phyloP scores from a whole-genome alignment of 2,888 invertebrate genomes.

The Heliconius charithonia region DNA sequence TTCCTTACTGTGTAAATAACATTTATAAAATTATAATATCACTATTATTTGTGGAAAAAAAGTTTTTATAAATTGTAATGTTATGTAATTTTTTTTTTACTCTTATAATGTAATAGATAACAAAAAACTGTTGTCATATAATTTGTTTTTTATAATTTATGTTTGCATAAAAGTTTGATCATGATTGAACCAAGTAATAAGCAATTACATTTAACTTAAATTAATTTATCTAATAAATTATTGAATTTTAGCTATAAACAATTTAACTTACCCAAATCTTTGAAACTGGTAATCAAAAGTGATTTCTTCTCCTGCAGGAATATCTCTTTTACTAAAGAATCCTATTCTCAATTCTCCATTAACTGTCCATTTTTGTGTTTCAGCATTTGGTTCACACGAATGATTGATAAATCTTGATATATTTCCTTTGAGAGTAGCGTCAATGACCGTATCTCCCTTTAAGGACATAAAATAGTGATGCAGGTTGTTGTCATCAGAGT shows the following conservation, averaged over 20 bases:
- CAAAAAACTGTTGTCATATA: background rate
- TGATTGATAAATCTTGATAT: constrained; percentile 99
- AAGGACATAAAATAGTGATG: constrained; percentile 99
- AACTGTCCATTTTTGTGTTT: constrained; percentile 99
- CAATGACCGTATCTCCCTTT: constrained; percentile 93
- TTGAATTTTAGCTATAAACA: no score
- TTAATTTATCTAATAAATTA: no score
- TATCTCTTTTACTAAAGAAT: constrained; percentile 95
- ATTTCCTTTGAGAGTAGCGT: constrained; percentile 98
- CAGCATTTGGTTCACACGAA: constrained; percentile 99
- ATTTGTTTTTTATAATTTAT: background rate
- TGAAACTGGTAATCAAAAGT: constrained; percentile 99
- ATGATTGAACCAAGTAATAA: no score
- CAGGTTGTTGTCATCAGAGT: constrained; percentile 93
- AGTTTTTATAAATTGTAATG: background rate
- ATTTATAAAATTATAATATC: no score
- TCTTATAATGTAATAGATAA: background rate
- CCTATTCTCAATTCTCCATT: constrained; percentile 97
- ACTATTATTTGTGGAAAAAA: no score
- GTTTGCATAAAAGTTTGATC: no score
- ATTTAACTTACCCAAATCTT: constrained; percentile 91
- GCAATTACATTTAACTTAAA: no score
- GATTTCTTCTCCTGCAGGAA: constrained; percentile 95
- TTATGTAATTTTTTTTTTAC: background rate
- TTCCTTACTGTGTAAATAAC: no score